A percentile compares a stretch with the other conserved stretches of the same genome.
Evolutionary conservation across 2,113 vertebrate species (phyloP).

Genomic region (Trogon surrucura): DNA sequence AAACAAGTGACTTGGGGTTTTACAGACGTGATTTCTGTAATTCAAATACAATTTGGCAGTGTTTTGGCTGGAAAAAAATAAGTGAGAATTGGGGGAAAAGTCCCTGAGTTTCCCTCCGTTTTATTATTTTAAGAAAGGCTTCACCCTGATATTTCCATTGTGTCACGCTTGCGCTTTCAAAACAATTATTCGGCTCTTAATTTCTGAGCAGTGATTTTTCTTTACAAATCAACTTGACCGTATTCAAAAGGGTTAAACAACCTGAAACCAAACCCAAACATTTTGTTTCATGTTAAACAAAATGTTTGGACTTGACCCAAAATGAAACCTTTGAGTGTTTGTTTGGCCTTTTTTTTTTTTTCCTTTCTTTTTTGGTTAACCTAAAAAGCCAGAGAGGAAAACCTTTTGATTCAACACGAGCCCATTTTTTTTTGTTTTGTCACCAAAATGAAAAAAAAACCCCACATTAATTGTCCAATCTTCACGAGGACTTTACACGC

Average conservation of each 20-base stretch:
- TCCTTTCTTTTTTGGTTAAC: slow-evolving; percentile 21
- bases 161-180: not conserved
- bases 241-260: slow-evolving; percentile 67
- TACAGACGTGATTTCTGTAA: not conserved
- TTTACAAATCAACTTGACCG: slow-evolving; percentile 54
- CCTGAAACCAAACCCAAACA: slow-evolving; percentile 72
- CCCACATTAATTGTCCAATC: not conserved
- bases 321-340: slow-evolving; percentile 65
- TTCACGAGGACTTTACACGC: not conserved
- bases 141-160: not conserved
- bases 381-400: slow-evolving; percentile 42
- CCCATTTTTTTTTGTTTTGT: slow-evolving; percentile 4
- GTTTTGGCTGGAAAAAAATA: not conserved
- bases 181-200: not conserved
- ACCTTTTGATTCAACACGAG: slow-evolving; percentile 17
- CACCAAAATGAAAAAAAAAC: not conserved
- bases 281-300: slow-evolving; percentile 72
- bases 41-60: not conserved
- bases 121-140: not conserved
- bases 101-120: not conserved
- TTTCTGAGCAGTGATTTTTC: slow-evolving; percentile 13
- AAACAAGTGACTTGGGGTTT: not conserved
- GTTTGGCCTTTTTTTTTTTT: slow-evolving; percentile 40
- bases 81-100: not conserved
- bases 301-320: slow-evolving; percentile 71